Percentiles rank a stretch among this genome's conserved stretches.
Evolutionary conservation across 2,797 vertebrate species (phyloP).

Genomic region (Eulemur mongoz): DNA sequence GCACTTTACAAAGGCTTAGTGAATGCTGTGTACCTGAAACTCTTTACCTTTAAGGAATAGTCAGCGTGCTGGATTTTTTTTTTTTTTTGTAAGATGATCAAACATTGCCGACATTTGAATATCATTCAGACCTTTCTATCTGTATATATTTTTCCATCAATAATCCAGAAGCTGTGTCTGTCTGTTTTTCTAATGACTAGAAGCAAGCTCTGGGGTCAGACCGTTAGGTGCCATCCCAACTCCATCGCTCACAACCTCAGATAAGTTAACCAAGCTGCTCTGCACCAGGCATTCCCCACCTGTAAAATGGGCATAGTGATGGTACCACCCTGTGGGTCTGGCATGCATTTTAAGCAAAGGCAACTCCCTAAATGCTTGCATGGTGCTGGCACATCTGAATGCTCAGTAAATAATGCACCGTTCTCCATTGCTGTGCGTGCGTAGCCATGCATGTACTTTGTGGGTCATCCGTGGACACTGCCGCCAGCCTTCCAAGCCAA

Average conservation of each 20-base stretch:
- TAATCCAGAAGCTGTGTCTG: not conserved
- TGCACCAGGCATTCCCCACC: not conserved
- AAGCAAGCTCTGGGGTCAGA: not conserved
- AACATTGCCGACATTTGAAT: not conserved
- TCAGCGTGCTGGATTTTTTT: not conserved
- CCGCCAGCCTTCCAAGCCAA: not conserved
- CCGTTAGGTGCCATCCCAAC: not conserved
- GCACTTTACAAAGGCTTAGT: not conserved
- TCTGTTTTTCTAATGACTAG: not conserved
- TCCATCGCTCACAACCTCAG: fast-evolving
- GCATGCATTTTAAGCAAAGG: not conserved
- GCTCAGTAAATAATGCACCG: fast-evolving
- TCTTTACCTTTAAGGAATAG: not conserved
- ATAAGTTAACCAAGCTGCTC: not conserved
- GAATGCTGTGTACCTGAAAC: not conserved
- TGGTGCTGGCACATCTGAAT: not conserved
- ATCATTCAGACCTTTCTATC: not conserved
- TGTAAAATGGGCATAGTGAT: not conserved
- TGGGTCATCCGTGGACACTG: fast-evolving
- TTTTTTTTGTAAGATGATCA: not conserved
- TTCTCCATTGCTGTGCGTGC: fast-evolving
- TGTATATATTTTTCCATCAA: not conserved
- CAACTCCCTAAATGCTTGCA: not conserved
- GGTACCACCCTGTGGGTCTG: not conserved
- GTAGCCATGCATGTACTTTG: fast-evolving